Evolutionary conservation across 2,797 vertebrate genomes (phyloP).

Genomic region (Delichon dasypus): DNA sequence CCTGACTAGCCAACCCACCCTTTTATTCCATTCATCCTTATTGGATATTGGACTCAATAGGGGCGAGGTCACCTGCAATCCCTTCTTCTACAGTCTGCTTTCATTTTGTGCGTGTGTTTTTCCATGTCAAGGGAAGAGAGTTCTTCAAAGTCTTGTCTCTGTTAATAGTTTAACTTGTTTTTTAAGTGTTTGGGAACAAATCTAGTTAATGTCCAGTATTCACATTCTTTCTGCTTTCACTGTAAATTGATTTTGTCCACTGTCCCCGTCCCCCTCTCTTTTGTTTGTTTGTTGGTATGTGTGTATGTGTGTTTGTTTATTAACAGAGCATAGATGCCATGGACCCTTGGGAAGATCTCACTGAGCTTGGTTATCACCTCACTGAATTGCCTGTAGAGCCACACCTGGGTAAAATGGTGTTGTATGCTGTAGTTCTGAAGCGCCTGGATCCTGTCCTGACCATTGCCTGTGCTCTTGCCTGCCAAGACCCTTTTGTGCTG

Average conservation of each 20-base stretch:
- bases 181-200: not conserved
- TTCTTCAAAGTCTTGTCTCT: not conserved
- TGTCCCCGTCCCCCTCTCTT: accelerated
- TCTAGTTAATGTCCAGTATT: not conserved
- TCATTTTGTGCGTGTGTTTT: not conserved
- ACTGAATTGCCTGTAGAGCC: slow-evolving; percentile 92
- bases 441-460: slow-evolving; percentile 96
- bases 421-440: slow-evolving; percentile 90
- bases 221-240: not conserved
- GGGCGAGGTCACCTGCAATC: not conserved
- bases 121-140: not conserved
- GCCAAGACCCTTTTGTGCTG: slow-evolving; percentile 91
- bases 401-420: slow-evolving; percentile 97
- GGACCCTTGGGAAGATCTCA: slow-evolving; percentile 90
- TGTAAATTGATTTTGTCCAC: not conserved
- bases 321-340: slow-evolving; percentile 91
- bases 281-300: not conserved
- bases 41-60: not conserved
- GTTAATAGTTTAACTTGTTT: not conserved
- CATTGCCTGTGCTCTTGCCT: slow-evolving; percentile 91
- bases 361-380: slow-evolving; percentile 91
- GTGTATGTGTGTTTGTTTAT: not conserved
- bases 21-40: not conserved
- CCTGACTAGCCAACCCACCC: not conserved
- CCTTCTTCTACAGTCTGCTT: not conserved